phyloP scores from a whole-genome alignment of 2,888 invertebrate species.

The Volucella inflata region DNA sequence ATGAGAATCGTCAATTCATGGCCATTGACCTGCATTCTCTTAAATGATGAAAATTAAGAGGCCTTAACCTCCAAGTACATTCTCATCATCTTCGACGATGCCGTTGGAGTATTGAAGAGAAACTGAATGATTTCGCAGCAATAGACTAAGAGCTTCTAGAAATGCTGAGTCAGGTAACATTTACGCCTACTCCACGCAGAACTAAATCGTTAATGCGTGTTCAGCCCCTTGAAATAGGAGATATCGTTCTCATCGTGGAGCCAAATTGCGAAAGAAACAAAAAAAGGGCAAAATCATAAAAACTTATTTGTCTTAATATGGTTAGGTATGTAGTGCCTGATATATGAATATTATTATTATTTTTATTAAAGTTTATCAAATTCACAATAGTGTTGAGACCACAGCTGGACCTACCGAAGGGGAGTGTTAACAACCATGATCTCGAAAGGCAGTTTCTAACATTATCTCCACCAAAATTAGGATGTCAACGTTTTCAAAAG shows the following conservation, averaged over 20 bases:
- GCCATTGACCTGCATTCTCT: constrained; percentile 1
- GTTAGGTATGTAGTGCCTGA: too few relatives aligned
- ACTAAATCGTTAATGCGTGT: constrained; percentile 65
- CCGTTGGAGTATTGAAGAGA: not conserved
- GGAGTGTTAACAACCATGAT: too few relatives aligned
- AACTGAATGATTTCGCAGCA: constrained; percentile 39
- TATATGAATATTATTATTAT: too few relatives aligned
- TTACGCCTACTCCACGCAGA: constrained; percentile 62
- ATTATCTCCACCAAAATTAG: too few relatives aligned
- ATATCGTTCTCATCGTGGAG: constrained; percentile 65
- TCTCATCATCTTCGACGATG: constrained; percentile 17
- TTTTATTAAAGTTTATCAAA: too few relatives aligned
- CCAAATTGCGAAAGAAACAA: constrained; percentile 41
- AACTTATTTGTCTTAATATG: not conserved
- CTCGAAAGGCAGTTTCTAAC: too few relatives aligned
- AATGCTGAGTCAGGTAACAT: too few relatives aligned
- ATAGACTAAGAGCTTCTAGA: constrained; percentile 69
- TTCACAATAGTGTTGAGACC: too few relatives aligned
- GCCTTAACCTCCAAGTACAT: constrained; percentile 70
- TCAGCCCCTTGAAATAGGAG: constrained; percentile 52
- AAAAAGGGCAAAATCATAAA: constrained; percentile 45
- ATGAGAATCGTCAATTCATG: too few relatives aligned
- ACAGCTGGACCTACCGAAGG: too few relatives aligned
- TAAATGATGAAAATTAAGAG: constrained; percentile 43
- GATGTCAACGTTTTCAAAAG: too few relatives aligned